Conservation (phyloP, 2,797 vertebrate genomes). For the Muscicapa comitata region DNA sequence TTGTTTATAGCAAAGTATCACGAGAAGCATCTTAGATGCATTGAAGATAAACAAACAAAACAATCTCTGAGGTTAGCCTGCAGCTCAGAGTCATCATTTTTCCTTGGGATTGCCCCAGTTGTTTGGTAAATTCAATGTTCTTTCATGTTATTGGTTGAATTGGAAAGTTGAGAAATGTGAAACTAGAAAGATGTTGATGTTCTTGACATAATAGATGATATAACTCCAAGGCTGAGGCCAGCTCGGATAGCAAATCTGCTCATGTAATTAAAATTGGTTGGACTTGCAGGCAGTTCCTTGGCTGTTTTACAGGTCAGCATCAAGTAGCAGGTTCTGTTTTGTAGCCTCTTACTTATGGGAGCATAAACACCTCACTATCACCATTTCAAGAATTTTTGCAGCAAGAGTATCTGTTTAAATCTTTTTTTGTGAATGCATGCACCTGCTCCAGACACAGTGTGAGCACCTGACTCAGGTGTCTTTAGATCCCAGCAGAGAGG, state of each 20-base stretch:
- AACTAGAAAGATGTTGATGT: slow-evolving; percentile 12
- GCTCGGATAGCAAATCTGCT: not conserved
- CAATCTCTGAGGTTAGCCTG: not conserved
- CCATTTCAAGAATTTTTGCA: not conserved
- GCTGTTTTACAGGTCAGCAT: not conserved
- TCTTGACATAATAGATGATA: not conserved
- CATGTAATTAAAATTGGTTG: not conserved
- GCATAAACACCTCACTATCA: not conserved
- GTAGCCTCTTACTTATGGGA: not conserved
- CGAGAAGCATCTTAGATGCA: not conserved
- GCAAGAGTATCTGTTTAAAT: not conserved
- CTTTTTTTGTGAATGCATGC: not conserved
- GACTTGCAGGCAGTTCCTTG: not conserved
- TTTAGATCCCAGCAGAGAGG: not conserved
- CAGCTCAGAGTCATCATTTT: not conserved
- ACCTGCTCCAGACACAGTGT: not conserved
- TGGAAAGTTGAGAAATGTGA: slow-evolving; percentile 36
- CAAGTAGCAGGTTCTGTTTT: not conserved
- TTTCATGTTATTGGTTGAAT: slow-evolving; percentile 32
- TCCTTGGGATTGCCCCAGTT: not conserved
- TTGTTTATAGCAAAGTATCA: slow-evolving; percentile 13
- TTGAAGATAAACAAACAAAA: slow-evolving; percentile 29
- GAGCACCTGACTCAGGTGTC: not conserved
- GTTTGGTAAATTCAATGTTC: slow-evolving; percentile 53
- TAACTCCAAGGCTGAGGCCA: not conserved